Evolutionary conservation across 2,113 vertebrate species (phyloP).

Genomic region (Esox niger): DNA sequence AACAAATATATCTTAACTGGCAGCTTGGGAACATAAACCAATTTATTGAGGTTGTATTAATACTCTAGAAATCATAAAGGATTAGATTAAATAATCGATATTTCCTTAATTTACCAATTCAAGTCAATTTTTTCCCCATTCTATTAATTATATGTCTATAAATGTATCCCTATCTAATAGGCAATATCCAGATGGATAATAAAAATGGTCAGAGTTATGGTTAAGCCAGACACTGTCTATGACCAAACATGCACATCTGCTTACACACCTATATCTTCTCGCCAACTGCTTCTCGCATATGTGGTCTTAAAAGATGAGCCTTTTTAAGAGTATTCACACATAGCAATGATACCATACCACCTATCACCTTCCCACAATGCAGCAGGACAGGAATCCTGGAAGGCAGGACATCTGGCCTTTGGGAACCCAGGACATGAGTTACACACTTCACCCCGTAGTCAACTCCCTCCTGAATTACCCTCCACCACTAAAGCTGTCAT

Average conservation of each 20-base stretch:
- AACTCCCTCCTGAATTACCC: constrained; percentile 56
- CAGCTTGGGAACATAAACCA: no score
- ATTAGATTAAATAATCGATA: no score
- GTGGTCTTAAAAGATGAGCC: not conserved
- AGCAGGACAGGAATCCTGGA: constrained; percentile 27
- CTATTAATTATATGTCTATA: no score
- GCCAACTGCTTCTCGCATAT: not conserved
- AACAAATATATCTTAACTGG: not conserved
- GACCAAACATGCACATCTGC: not conserved
- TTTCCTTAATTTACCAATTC: no score
- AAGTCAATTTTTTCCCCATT: no score
- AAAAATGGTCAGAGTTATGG: no score
- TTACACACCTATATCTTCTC: not conserved
- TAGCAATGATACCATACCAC: not conserved
- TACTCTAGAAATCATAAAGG: not conserved
- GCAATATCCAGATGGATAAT: no score
- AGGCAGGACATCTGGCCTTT: constrained; percentile 62
- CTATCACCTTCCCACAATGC: not conserved
- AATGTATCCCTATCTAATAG: no score
- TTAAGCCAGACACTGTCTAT: not conserved
- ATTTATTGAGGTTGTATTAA: not conserved
- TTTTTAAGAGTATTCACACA: not conserved
- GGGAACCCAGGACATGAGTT: constrained; percentile 57
- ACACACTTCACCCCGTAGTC: constrained; percentile 39
- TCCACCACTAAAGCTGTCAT: constrained; percentile 67